phyloP scores from a whole-genome alignment of 2,113 vertebrate species.

The Cricetomys ansorgei region DNA sequence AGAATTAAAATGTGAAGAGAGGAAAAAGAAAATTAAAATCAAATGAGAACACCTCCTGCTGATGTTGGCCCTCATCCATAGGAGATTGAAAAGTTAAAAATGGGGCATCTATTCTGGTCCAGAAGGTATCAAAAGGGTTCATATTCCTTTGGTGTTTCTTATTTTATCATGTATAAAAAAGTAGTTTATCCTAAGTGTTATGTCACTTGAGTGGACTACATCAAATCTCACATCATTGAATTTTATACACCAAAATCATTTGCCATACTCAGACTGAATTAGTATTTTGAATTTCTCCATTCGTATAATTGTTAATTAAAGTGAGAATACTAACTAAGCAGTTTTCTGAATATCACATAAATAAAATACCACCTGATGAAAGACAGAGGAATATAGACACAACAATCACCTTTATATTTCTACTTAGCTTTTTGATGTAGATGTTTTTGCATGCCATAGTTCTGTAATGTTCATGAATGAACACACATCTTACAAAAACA shows the following conservation, averaged over 20 bases:
- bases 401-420: background rate
- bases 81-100: background rate
- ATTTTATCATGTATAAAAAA: background rate
- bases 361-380: constrained; percentile 26
- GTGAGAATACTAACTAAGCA: background rate
- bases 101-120: no score
- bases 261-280: background rate
- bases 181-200: background rate
- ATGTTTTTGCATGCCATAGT: background rate
- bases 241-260: constrained; percentile 11
- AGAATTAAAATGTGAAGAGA: background rate
- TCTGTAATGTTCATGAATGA: background rate
- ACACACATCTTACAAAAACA: background rate
- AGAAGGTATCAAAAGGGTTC: background rate
- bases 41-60: background rate
- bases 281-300: constrained; percentile 4
- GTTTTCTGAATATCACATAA: constrained; percentile 40
- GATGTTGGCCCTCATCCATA: background rate
- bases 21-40: background rate
- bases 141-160: background rate
- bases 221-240: background rate
- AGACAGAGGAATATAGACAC: background rate
- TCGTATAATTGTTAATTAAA: background rate
- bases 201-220: background rate
- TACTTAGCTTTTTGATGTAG: background rate